phyloP scores from a whole-genome alignment of 2,888 invertebrate species.

The Acanthoscelides obtectus region DNA sequence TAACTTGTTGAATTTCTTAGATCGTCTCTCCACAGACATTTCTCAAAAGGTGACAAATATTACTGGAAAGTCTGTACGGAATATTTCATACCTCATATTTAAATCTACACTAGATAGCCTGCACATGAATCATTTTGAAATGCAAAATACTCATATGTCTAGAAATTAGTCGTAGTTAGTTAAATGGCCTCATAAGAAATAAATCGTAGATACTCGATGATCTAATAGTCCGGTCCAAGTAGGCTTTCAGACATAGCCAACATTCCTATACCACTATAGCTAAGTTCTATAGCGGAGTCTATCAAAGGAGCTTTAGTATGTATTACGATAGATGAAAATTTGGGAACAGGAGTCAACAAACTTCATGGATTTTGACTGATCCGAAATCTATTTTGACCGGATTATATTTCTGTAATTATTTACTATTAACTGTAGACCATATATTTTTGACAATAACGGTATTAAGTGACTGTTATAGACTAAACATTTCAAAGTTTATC shows the following conservation, averaged over 20 bases:
- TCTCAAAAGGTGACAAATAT: too few species aligned
- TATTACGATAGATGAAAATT: too few species aligned
- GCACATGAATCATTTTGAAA: background rate
- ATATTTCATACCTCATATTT: too few species aligned
- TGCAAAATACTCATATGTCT: background rate
- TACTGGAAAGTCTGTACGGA: too few species aligned
- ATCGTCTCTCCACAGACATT: too few species aligned
- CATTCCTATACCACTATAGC: background rate
- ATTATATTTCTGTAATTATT: background rate
- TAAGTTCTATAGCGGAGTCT: too few species aligned
- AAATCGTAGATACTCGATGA: background rate
- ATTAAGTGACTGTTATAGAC: background rate
- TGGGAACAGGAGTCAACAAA: too few species aligned
- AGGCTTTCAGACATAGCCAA: background rate
- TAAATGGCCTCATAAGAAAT: background rate
- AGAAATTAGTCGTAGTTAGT: background rate
- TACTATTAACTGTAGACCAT: background rate
- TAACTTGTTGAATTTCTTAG: too few species aligned
- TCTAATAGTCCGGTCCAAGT: background rate
- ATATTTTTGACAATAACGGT: background rate
- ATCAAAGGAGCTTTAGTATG: too few species aligned
- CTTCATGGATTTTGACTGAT: too few species aligned
- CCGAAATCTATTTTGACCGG: background rate
- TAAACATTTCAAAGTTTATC: background rate
- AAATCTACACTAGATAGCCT: too few species aligned